phyloP scores from a whole-genome alignment of 92 coral and sea anemone species.

The Micromussa lordhowensis region DNA sequence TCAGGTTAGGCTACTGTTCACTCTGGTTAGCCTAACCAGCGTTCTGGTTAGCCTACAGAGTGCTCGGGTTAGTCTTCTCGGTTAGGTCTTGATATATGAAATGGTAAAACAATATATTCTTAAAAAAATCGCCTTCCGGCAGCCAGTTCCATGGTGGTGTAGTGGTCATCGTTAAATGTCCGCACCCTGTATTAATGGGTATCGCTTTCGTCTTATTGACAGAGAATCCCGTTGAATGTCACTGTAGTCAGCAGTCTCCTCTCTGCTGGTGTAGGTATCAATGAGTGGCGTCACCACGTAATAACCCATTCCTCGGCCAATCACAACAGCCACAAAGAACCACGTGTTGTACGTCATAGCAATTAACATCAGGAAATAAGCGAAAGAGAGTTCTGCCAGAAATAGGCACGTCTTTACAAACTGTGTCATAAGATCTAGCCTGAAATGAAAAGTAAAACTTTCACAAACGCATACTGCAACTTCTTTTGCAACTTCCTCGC shows the following conservation, averaged over 20 bases:
- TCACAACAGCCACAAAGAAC: constrained; percentile 35
- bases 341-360: constrained; percentile 42
- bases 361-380: constrained; percentile 37
- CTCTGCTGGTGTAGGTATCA: background rate
- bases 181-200: constrained; percentile 16
- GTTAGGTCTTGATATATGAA: too few relatives aligned
- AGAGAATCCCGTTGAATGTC: background rate
- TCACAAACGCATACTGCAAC: background rate
- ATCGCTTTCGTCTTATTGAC: background rate
- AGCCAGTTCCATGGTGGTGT: too few relatives aligned
- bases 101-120: too few relatives aligned
- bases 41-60: too few relatives aligned
- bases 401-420: constrained; percentile 20
- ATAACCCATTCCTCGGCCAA: constrained; percentile 37
- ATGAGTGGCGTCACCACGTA: constrained; percentile 29
- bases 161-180: constrained; percentile 19
- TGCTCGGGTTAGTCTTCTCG: too few relatives aligned
- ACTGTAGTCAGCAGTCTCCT: constrained; percentile 3
- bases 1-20: too few relatives aligned
- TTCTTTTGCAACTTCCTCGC: background rate
- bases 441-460: background rate
- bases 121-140: too few relatives aligned
- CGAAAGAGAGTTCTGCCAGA: constrained; percentile 15
- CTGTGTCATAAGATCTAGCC: constrained; percentile 7
- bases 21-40: too few relatives aligned